phyloP scores from a whole-genome alignment of 2,888 invertebrate genomes.

The Drosophila parthenogenetica region DNA sequence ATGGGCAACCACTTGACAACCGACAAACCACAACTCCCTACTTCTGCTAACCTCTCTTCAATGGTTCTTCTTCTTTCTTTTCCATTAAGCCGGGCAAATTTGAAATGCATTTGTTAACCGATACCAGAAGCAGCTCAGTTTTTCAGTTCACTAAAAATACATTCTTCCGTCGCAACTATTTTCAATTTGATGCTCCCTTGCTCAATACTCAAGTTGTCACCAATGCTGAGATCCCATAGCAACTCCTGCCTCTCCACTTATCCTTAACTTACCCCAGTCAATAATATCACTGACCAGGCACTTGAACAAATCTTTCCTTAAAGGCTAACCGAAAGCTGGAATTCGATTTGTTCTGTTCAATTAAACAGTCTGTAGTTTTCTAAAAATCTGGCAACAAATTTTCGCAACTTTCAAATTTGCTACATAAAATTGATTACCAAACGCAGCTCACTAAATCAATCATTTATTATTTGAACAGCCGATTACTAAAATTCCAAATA shows the following conservation, averaged over 20 bases:
- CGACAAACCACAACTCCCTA: slow-evolving; percentile 16
- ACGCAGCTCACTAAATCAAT: too few species aligned
- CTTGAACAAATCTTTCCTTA: slow-evolving; percentile 14
- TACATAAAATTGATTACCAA: too few species aligned
- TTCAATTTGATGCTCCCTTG: slow-evolving; percentile 62
- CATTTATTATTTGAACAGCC: too few species aligned
- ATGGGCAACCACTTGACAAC: slow-evolving; percentile 49
- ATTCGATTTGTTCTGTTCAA: slow-evolving; percentile 1
- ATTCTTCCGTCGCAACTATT: slow-evolving; percentile 48
- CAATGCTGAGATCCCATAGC: slow-evolving; percentile 24
- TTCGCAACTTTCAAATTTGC: too few species aligned
- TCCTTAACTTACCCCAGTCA: not conserved
- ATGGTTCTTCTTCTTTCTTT: not conserved
- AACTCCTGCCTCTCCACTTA: too few species aligned
- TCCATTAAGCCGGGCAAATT: slow-evolving; percentile 39
- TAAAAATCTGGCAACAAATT: not conserved
- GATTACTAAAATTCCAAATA: too few species aligned
- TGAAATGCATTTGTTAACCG: slow-evolving; percentile 63
- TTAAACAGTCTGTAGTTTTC: not conserved
- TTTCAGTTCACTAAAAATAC: slow-evolving; percentile 59
- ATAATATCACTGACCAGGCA: slow-evolving; percentile 15
- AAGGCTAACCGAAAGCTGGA: not conserved
- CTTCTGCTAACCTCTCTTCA: slow-evolving; percentile 2
- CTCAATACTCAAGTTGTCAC: slow-evolving; percentile 53
- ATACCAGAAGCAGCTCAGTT: slow-evolving; percentile 47